Conservation (phyloP, 2,888 invertebrate species). For the Eilema caniola region DNA sequence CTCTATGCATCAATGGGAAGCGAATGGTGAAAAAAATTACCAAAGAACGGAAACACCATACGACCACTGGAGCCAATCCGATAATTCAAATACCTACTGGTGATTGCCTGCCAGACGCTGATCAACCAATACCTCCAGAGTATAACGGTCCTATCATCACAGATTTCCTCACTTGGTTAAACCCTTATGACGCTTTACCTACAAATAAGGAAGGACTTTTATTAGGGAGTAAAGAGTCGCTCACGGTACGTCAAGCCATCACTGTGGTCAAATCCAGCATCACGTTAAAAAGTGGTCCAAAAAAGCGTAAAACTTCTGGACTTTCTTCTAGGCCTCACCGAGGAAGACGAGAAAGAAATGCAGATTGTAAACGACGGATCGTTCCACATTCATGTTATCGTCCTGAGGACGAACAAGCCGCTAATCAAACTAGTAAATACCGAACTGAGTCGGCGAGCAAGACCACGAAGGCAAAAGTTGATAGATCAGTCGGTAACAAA, state of each 20-base stretch:
- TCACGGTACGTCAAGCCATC: slow-evolving; percentile 83
- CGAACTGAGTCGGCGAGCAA: slow-evolving; percentile 80
- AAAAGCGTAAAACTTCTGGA: slow-evolving; percentile 84
- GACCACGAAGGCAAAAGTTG: slow-evolving; percentile 73
- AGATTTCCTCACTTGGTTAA: slow-evolving; percentile 89
- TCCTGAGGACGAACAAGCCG: slow-evolving; percentile 65
- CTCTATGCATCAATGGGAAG: slow-evolving; percentile 90
- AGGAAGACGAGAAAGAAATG: slow-evolving; percentile 81
- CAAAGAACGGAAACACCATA: slow-evolving; percentile 74
- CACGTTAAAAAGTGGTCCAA: slow-evolving; percentile 69
- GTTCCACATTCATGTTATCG: slow-evolving; percentile 80
- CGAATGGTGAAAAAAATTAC: slow-evolving; percentile 83
- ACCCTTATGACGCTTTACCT: slow-evolving; percentile 80
- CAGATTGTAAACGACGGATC: slow-evolving; percentile 75
- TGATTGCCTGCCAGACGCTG: slow-evolving; percentile 61
- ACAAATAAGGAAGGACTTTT: slow-evolving; percentile 76
- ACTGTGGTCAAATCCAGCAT: slow-evolving; percentile 81
- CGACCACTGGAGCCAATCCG: slow-evolving; percentile 66
- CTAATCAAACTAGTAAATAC: slow-evolving; percentile 69
- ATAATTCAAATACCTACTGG: slow-evolving; percentile 62
- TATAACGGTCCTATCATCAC: slow-evolving; percentile 90
- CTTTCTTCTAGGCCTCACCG: slow-evolving; percentile 82
- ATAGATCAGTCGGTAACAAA: slow-evolving; percentile 84
- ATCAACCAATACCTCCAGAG: slow-evolving; percentile 75
- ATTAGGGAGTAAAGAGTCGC: slow-evolving; percentile 70